phyloP scores from a whole-genome alignment of 1,140 invertebrate species.

The Drosophila subpulchrella region DNA sequence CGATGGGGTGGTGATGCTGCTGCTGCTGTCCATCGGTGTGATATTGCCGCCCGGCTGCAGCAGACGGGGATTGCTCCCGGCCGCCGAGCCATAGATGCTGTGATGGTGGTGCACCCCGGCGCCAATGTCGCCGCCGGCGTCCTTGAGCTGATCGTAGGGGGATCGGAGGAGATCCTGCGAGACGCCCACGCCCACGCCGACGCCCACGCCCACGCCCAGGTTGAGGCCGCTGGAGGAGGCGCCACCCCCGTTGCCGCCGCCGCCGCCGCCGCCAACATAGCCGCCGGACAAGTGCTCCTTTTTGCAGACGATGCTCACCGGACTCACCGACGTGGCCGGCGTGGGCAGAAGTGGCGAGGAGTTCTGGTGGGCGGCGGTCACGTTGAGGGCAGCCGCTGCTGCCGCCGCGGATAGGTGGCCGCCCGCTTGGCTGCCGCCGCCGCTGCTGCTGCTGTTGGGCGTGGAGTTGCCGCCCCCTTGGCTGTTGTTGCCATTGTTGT shows the following conservation, averaged over 20 bases:
- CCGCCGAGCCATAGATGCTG: slow-evolving; percentile 80
- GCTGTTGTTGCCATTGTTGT: slow-evolving; percentile 10
- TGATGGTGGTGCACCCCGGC: slow-evolving; percentile 70
- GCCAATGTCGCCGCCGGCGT: slow-evolving; percentile 76
- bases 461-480: slow-evolving; percentile 35
- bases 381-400: slow-evolving; percentile 70
- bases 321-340: slow-evolving; percentile 87
- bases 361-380: slow-evolving; percentile 77
- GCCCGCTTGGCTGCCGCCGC: slow-evolving; percentile 28
- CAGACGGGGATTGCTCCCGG: slow-evolving; percentile 79
- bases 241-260: slow-evolving; percentile 17
- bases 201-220: slow-evolving; percentile 23
- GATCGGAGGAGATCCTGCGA: slow-evolving; percentile 64
- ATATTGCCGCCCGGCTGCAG: slow-evolving; percentile 86
- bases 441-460: slow-evolving; percentile 51
- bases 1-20: slow-evolving; percentile 88
- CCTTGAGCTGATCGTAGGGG: slow-evolving; percentile 78
- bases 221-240: slow-evolving; percentile 20
- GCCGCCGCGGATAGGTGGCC: slow-evolving; percentile 63
- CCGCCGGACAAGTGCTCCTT: slow-evolving; percentile 85
- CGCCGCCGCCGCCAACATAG: slow-evolving; percentile 62
- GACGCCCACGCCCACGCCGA: slow-evolving; percentile 34
- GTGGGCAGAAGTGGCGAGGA: slow-evolving; percentile 87
- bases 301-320: slow-evolving; percentile 88
- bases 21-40: slow-evolving; percentile 88